Evolutionary conservation across 2,113 vertebrate genomes (phyloP).

Genomic region (Dryoscopus gambensis): DNA sequence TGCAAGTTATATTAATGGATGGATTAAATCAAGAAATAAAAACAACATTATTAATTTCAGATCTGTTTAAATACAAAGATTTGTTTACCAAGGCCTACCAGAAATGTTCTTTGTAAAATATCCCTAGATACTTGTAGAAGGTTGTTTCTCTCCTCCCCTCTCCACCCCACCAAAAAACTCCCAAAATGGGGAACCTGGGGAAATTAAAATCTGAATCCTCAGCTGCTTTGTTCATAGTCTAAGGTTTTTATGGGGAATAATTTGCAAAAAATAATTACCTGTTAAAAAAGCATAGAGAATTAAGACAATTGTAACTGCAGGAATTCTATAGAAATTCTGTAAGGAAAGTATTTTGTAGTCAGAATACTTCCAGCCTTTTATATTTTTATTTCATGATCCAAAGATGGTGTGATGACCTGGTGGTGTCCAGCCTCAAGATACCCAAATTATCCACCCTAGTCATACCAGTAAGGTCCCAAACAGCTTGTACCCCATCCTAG

Average conservation of each 20-base stretch:
- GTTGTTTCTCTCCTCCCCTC: background rate
- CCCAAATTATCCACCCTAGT: background rate
- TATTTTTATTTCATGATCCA: background rate
- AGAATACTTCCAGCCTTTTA: background rate
- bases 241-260: background rate
- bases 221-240: background rate
- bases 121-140: background rate
- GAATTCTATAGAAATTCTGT: background rate
- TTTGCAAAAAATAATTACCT: background rate
- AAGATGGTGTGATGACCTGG: background rate
- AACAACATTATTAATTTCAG: background rate
- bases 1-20: background rate
- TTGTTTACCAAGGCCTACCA: background rate
- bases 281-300: background rate
- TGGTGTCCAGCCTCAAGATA: background rate
- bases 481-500: too few species aligned
- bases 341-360: background rate
- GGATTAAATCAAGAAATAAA: background rate
- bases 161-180: fast-evolving
- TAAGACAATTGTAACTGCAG: background rate
- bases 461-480: background rate
- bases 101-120: background rate
- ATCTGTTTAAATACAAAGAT: background rate
- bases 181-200: background rate
- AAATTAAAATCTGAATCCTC: background rate